Conservation (phyloP, 1,140 invertebrate genomes). For the Solenopsis invicta region DNA sequence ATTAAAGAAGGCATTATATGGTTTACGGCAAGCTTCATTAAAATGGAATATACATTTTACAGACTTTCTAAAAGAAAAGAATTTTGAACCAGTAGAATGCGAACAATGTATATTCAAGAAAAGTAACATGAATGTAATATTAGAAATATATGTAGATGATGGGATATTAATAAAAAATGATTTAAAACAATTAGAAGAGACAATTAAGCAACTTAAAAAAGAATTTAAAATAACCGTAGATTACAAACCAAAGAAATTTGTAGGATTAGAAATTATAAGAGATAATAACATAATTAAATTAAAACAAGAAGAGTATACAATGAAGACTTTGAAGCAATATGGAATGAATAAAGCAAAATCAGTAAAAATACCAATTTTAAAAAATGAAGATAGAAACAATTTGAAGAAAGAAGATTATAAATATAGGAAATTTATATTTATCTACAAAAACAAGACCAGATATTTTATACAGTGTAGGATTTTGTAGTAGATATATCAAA, state of each 20-base stretch:
- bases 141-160: background rate
- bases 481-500: too few species aligned
- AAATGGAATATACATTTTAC: background rate
- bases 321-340: too few species aligned
- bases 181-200: too few species aligned
- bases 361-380: background rate
- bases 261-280: background rate
- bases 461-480: too few species aligned
- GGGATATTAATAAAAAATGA: too few species aligned
- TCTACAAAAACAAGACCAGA: too few species aligned
- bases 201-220: background rate
- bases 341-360: background rate
- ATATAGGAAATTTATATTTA: background rate
- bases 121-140: background rate
- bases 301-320: too few species aligned
- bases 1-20: background rate
- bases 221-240: background rate
- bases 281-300: too few species aligned
- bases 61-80: background rate
- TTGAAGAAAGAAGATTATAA: background rate
- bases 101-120: background rate
- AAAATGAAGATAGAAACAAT: background rate
- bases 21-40: background rate
- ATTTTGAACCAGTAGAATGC: background rate
- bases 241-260: background rate